Evolutionary conservation across 2,113 vertebrate species (phyloP).

Genomic region (Spheniscus mendiculus): DNA sequence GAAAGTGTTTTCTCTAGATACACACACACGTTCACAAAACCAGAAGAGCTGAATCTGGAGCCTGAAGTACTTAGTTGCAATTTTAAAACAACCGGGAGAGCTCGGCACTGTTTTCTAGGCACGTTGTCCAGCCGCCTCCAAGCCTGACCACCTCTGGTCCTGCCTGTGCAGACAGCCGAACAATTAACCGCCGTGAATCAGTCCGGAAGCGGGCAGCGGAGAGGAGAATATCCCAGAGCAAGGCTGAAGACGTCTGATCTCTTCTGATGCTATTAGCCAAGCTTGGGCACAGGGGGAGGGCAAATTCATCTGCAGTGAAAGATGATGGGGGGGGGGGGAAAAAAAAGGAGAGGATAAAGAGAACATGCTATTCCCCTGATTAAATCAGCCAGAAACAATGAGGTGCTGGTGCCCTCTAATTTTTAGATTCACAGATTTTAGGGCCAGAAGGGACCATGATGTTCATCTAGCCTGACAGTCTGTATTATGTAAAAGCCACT

Average conservation of each 20-base stretch:
- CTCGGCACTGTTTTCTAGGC: not conserved
- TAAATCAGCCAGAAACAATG: constrained; percentile 41
- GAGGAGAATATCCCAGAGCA: not conserved
- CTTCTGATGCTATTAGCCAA: not conserved
- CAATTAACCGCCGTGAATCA: not conserved
- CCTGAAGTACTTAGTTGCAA: not conserved
- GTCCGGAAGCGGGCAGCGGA: not conserved
- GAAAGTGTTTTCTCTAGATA: not conserved
- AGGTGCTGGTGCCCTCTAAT: constrained; percentile 56
- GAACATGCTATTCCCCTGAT: constrained; percentile 15
- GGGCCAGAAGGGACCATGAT: constrained; percentile 25
- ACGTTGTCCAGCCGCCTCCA: not conserved
- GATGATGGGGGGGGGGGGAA: not conserved
- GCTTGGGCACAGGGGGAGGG: not conserved
- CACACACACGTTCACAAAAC: not conserved
- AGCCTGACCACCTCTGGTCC: not conserved
- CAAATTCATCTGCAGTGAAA: not conserved
- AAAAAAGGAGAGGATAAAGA: not conserved
- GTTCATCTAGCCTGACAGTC: constrained; percentile 51
- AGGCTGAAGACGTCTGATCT: not conserved
- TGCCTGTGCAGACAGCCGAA: not conserved
- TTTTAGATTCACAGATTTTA: constrained; percentile 44
- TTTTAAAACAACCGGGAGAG: not conserved
- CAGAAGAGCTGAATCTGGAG: not conserved
- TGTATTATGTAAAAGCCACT: constrained; percentile 54